Evolutionary conservation across 2,797 vertebrate genomes (phyloP), one percentile per base, ranked within the genome.

Genomic region (Hypotaenidia philippensis): DNA sequence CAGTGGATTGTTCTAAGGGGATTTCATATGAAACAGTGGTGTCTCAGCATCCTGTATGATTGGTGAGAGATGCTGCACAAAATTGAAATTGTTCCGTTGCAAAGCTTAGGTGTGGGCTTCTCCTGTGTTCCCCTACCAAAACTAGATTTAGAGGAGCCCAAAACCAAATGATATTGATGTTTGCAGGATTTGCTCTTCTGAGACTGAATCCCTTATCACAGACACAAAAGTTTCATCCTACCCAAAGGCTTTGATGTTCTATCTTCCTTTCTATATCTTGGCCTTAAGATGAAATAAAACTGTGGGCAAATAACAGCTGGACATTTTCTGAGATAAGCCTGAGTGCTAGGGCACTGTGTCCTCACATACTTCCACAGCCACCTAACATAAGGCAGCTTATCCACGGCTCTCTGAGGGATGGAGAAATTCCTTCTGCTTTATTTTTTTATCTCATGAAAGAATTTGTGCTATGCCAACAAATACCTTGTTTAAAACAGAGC

Each of bases 201-300:
- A 84, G 64, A 57, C 20, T 19, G 77, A 69, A 92, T 59, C 25
- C 71, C 45, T 74, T 91, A 60, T 65, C 53, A 50, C 50, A 72
- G 64, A 32, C 26, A 40, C 31, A 40, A 72, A 53, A 41, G 45
- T 85, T 89, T 87, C 70, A 85, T 87, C 50, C 68, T 82, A 16
- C 20, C 25, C 31, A 47, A 68, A 79, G 53, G 25, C 64, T 64
- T 36, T 87, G 66, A 60, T 82, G 18, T 60, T 71, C 82, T 89
- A 25, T 56, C 57, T 90, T 76, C 34, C 68, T 75, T 90, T 77
- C 69, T 77, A 26, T 31, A 40, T 83, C 32, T 84, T 87, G 44
- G 47, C 59, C 83, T 93, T 85, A 80, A 60, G 47, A 74, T 69
- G 26, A 87, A 89, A 83, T 80, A 87, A 57, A 91, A 71, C 8